Base-by-base conservation (phyloP, 2,888 invertebrate genomes). In the Pristionchus arcanus region DNA sequence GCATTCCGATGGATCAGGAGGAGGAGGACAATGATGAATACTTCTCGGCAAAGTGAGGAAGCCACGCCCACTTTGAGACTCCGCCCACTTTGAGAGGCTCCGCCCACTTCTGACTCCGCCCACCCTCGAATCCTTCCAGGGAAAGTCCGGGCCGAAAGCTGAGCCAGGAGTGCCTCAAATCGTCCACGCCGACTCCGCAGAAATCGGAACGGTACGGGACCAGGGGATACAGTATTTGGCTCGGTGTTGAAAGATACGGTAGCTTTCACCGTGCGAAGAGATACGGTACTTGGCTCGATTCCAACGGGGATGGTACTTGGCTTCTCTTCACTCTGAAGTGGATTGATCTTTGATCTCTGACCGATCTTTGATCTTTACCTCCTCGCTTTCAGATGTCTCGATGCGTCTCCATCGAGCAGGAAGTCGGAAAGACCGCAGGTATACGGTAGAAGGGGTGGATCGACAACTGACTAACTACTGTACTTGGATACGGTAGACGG, bases 21-120 rank as follows among this genome's bases (percentile, higher is more conserved):
- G 81, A 81, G 81, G 81, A 81, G 81, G 81, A 81, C 37, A 74
- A 74, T n/a, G 81, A 81, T 7, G 81, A 81, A 53, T 81, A 49
- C 81, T 81, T 81, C 81, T 81, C 81, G 81, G 81, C 81, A 2
- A 42, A 28, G 81, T 81, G 15, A 81, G 81, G 25, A 68, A 31
- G n/a, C n/a, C n/a, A 3, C 74, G 37, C 74, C 74, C 74, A 15
- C 74, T 34, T 74, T 74, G 16, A 3, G 37, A 34, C 37, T 9
- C 1, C 74, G 37, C 74, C 74, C 74, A 15, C 74, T 34, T 74
- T 74, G 16, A 15, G 31, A 71, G 74, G 16, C 49, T 49, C 81
- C 49, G 81, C n/a, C 81, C 81, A 37, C 68, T 34, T 13, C 0
- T 21, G 19, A 7, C 68, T 28, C n/a, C 77, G 37, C 77, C 49